A percentile compares a stretch with the other conserved stretches of the same genome.
phyloP scores from a whole-genome alignment of 2,888 invertebrate species.

The Bruchidius siliquastri region DNA sequence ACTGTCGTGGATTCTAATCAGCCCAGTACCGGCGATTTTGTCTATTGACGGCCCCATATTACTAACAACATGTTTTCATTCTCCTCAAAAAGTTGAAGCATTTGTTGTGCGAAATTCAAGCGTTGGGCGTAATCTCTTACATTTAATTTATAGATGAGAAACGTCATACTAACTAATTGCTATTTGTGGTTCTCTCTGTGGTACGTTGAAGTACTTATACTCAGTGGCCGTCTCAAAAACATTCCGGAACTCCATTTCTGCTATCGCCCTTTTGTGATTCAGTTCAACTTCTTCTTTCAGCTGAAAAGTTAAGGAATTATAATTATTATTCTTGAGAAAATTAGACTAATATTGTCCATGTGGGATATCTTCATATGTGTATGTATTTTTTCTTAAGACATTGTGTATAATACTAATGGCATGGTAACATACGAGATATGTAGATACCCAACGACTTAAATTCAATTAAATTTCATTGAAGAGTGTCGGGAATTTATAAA shows the following conservation, averaged over 20 bases:
- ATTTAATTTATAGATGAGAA: background rate
- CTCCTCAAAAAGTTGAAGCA: background rate
- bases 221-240: slow-evolving; percentile 27
- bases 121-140: background rate
- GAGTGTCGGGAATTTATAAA: no score
- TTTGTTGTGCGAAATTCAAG: slow-evolving; percentile 1
- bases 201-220: slow-evolving; percentile 16
- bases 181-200: slow-evolving; percentile 7
- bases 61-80: background rate
- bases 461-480: no score
- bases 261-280: slow-evolving; percentile 57
- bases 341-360: no score
- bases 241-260: slow-evolving; percentile 59
- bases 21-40: background rate
- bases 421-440: no score
- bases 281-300: slow-evolving; percentile 47
- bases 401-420: no score
- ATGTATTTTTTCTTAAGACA: no score
- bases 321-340: no score
- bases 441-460: no score
- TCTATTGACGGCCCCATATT: background rate
- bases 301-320: slow-evolving; percentile 35
- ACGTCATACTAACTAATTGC: background rate
- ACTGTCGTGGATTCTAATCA: background rate
- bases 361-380: no score